phyloP scores from a whole-genome alignment of 2,888 invertebrate species.

The Eupithecia insigniata region DNA sequence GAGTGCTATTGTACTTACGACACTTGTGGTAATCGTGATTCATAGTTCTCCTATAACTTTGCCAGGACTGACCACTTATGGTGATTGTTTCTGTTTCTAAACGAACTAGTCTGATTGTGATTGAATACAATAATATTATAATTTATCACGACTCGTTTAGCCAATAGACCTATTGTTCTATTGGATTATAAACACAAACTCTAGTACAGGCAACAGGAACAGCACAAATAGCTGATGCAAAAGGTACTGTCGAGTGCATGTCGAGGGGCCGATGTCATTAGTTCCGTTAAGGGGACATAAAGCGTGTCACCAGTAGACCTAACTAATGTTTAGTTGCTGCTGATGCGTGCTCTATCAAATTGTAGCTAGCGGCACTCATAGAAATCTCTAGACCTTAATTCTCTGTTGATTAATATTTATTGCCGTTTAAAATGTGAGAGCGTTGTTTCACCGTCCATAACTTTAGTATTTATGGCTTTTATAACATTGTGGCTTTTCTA shows the following conservation, averaged over 20 bases:
- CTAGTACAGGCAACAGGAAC: conserved; percentile 50
- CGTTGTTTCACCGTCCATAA: conserved; percentile 11
- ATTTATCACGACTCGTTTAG: conserved; percentile 26
- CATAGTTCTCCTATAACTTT: conserved; percentile 23
- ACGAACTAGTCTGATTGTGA: conserved; percentile 15
- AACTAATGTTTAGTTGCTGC: conserved; percentile 36
- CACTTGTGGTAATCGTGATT: conserved; percentile 34
- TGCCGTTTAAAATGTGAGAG: conserved; percentile 13
- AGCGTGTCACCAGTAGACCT: conserved; percentile 56
- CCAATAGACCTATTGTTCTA: conserved; percentile 23
- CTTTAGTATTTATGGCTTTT: conserved; percentile 12
- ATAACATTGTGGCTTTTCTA: not conserved
- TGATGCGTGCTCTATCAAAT: conserved; percentile 34
- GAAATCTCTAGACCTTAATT: conserved; percentile 17
- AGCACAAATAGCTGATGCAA: conserved; percentile 61
- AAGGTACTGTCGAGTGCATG: conserved; percentile 53
- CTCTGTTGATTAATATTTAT: conserved; percentile 16
- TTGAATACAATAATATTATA: conserved; percentile 27
- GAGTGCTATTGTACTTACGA: conserved; percentile 26
- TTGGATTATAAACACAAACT: conserved; percentile 24
- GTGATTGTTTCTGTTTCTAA: conserved; percentile 13
- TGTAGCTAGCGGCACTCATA: conserved; percentile 17
- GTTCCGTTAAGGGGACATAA: conserved; percentile 65
- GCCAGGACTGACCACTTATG: conserved; percentile 1
- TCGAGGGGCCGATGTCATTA: conserved; percentile 60